A percentile compares a stretch with the other conserved stretches of the same genome.
Evolutionary conservation across 2,113 vertebrate genomes (phyloP).

Genomic region (Gasterosteus aculeatus): DNA sequence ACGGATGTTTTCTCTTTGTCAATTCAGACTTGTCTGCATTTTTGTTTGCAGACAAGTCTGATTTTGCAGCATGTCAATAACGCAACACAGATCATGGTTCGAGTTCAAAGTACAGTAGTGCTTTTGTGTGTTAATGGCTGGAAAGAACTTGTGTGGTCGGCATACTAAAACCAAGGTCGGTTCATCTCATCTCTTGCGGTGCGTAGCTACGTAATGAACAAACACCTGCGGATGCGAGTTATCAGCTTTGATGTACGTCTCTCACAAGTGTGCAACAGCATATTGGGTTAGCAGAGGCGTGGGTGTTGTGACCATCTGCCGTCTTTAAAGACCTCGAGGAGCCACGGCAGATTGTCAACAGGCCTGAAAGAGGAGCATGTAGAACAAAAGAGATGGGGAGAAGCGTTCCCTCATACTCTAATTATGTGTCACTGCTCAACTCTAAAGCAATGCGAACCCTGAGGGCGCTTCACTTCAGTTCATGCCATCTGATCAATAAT

Average conservation of each 20-base stretch:
- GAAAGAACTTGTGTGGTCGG: constrained; percentile 33
- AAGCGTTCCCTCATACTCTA: constrained; percentile 23
- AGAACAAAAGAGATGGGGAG: constrained; percentile 42
- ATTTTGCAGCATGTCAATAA: constrained; percentile 41
- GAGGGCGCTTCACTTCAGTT: constrained; percentile 6
- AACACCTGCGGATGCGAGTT: constrained; percentile 56
- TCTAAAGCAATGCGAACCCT: constrained; percentile 43
- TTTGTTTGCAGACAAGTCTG: constrained; percentile 22
- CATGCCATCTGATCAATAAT: constrained; percentile 14
- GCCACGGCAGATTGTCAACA: constrained; percentile 32
- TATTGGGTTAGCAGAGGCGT: constrained; percentile 50
- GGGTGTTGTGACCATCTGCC: constrained; percentile 71
- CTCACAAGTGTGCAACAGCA: constrained; percentile 31
- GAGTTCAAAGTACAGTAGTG: constrained; percentile 30
- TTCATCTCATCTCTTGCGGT: constrained; percentile 43
- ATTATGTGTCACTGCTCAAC: constrained; percentile 23
- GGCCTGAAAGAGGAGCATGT: constrained; percentile 50
- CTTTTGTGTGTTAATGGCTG: constrained; percentile 41
- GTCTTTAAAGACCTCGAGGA: constrained; percentile 64
- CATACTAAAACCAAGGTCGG: constrained; percentile 58
- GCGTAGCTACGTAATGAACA: constrained; percentile 49
- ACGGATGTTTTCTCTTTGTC: constrained; percentile 3
- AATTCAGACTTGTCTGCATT: constrained; percentile 7
- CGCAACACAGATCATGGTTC: constrained; percentile 38
- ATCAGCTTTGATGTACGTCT: constrained; percentile 61